A percentile compares a stretch with the other conserved stretches of the same genome.
These are phyloP conservation scores for Rallus crepitans DNA, from an alignment of 2,797 vertebrate genomes.

Conservation along the genomic window DNA sequence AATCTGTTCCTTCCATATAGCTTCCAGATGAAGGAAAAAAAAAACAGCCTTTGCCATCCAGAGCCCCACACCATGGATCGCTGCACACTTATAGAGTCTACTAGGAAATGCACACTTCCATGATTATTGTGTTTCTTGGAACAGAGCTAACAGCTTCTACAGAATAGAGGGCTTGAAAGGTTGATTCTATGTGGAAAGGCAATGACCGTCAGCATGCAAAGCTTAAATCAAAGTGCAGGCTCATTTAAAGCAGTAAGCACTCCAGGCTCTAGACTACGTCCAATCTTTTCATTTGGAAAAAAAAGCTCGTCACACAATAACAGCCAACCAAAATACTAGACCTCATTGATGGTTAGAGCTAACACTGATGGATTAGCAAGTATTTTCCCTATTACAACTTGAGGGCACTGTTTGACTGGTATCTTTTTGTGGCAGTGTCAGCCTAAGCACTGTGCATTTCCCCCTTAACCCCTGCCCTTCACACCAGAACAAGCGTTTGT, in stretches of 20 bases:
- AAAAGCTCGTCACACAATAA: not conserved
- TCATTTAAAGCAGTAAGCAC: not conserved
- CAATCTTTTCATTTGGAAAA: not conserved
- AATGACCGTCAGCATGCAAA: not conserved
- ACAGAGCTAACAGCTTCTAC: not conserved
- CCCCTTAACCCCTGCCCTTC: not conserved
- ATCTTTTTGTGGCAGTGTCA: not conserved
- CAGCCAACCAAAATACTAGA: not conserved
- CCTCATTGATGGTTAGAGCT: not conserved
- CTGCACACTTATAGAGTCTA: not conserved
- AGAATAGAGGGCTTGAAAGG: not conserved
- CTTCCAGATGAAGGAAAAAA: not conserved
- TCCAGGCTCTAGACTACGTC: not conserved
- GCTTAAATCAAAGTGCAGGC: not conserved
- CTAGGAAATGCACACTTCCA: not conserved
- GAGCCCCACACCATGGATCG: rapidly evolving
- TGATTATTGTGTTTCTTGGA: not conserved
- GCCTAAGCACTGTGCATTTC: not conserved
- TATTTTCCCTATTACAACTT: not conserved
- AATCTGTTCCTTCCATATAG: not conserved
- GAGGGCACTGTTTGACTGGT: not conserved
- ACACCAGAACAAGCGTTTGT: not conserved
- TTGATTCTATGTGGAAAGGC: not conserved
- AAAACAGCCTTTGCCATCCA: not conserved
- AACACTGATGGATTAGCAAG: not conserved